Conservation (phyloP, 2,113 vertebrate genomes). For the Rhinolophus sinicus region DNA sequence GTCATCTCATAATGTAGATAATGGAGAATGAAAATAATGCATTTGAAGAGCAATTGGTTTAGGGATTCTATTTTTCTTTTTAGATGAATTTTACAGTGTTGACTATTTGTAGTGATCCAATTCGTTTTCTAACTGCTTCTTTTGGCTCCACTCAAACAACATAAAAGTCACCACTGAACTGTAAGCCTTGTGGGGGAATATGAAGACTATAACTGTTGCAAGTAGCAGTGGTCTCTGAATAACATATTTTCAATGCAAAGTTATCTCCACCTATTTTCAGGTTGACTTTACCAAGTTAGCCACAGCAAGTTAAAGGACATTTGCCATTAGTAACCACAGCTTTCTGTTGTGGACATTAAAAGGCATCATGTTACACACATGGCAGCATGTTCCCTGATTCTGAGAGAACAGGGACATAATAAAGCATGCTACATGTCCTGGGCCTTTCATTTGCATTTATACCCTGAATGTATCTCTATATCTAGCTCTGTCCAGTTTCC, state of each 20-base stretch:
- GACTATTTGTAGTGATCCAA: not conserved
- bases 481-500: not conserved
- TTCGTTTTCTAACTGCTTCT: not conserved
- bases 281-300: not conserved
- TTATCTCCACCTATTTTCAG: not conserved
- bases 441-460: not conserved
- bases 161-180: not conserved
- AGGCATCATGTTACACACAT: not conserved
- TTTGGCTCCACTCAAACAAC: not conserved
- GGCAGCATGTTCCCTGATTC: not conserved
- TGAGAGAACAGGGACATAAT: not conserved
- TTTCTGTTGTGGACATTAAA: not conserved
- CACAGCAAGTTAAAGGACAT: not conserved
- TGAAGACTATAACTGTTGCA: not conserved
- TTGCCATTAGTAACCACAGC: not conserved
- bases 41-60: not conserved
- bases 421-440: not conserved
- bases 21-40: not conserved
- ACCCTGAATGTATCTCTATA: not conserved
- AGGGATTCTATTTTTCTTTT: not conserved
- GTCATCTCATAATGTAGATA: not conserved
- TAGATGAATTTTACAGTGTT: not conserved
- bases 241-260: not conserved
- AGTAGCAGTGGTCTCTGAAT: not conserved
- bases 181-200: not conserved